Evolutionary conservation across 1,140 invertebrate genomes (phyloP).

Genomic region (Plodia interpunctella): DNA sequence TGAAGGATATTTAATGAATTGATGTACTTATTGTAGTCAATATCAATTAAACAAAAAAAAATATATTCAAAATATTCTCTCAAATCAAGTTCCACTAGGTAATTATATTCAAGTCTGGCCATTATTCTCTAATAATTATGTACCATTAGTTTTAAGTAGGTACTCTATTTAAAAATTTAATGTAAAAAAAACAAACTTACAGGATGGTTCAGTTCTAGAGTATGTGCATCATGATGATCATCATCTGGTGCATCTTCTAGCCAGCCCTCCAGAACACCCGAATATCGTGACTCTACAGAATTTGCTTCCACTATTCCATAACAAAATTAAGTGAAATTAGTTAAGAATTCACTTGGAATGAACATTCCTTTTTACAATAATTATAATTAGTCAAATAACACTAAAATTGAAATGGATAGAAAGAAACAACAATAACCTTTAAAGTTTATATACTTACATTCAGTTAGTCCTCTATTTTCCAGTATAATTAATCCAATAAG

Average conservation of each 20-base stretch:
- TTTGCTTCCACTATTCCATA: slow-evolving; percentile 81
- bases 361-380: background rate
- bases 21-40: too few species aligned
- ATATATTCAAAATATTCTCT: too few species aligned
- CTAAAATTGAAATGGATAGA: too few species aligned
- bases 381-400: too few species aligned
- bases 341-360: background rate
- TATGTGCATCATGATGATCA: slow-evolving; percentile 77
- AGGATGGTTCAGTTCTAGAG: slow-evolving; percentile 69
- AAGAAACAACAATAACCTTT: background rate
- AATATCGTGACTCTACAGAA: slow-evolving; percentile 83
- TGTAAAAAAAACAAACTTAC: slow-evolving; percentile 37
- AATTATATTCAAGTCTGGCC: too few species aligned
- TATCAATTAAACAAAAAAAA: too few species aligned
- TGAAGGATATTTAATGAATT: too few species aligned
- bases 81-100: too few species aligned
- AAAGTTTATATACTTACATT: slow-evolving; percentile 80
- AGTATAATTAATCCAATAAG: slow-evolving; percentile 86
- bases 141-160: background rate
- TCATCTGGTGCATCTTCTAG: slow-evolving; percentile 81
- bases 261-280: slow-evolving; percentile 86
- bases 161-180: too few species aligned
- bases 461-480: slow-evolving; percentile 85
- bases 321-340: background rate
- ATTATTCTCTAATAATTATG: too few species aligned